Evolutionary conservation across 2,113 vertebrate species (phyloP), one percentile per base, ranked within the genome.

Genomic region (Sander lucioperca): DNA sequence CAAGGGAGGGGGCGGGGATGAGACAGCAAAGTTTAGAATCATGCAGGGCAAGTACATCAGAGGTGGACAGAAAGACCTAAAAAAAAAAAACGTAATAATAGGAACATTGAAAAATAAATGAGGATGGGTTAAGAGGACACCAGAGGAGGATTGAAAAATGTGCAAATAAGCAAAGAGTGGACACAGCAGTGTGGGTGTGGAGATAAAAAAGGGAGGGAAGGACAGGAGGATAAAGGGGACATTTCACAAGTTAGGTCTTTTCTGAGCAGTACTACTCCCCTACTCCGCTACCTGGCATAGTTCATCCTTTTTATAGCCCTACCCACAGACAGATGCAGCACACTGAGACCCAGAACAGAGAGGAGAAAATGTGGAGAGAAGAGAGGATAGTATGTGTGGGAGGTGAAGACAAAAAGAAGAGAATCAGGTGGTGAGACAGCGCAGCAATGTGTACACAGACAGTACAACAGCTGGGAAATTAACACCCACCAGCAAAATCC

Each of bases 261-360:
- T 70, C 64, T 72, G 59, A 39, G 70, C 25, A 48, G 58, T 25
- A 45, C 59, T 39, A 36, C 48, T 63, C 74, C 48, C 82, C 64
- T 39, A 47, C 71, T 65, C 30, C 14, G 61, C 70, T 58, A 80
- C 85, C 83, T 33, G 63, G 30, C 71, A 64, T 48, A 75, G 65
- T n/a, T 84, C 14, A 57, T 65, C 59, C 84, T 88, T 82, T 86
- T 84, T 74, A 84, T 77, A 82, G 83, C 14, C 23, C 58, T 62
- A 2, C 72, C 58, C 74, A 75, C 69, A 72, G 76, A 80, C 36
- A 19, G 73, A 66, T 8, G 53, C 47, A 79, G 71, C 59, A 14
- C 48, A 50, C 59, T n/a, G 65, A 62, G 43, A 69, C 25, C 54
- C 74, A 74, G 54, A 74, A 48, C 16, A 54, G 53, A 61, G 67